These are phyloP conservation scores for Drosophila littoralis DNA, from an alignment of 1,140 invertebrate genomes.

Conservation along the genomic window DNA sequence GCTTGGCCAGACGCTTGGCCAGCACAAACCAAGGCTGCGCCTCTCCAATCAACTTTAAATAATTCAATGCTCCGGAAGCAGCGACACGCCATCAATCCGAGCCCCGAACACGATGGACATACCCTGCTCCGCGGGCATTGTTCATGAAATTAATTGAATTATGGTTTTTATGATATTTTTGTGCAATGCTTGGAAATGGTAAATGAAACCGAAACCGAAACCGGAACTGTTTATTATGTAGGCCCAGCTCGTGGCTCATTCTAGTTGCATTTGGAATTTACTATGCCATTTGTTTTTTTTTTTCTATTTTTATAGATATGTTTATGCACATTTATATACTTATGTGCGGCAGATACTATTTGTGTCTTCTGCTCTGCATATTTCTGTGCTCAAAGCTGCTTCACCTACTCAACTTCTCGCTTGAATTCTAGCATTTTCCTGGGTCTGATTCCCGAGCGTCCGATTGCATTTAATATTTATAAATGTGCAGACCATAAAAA, in stretches of 20 bases:
- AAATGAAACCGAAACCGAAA: slow-evolving; percentile 2
- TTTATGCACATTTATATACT: not conserved
- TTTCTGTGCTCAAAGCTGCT: not conserved
- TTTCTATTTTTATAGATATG: not conserved
- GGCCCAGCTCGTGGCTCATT: too few relatives aligned
- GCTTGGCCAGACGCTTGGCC: slow-evolving; percentile 63
- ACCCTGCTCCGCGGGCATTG: not conserved
- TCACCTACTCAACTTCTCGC: not conserved
- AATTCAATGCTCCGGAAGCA: slow-evolving; percentile 68
- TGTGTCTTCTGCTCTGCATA: not conserved
- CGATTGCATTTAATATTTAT: slow-evolving; percentile 15
- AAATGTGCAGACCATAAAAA: not conserved
- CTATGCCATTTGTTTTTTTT: not conserved
- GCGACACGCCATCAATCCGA: slow-evolving; percentile 17
- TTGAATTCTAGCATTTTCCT: not conserved
- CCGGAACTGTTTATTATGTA: not conserved
- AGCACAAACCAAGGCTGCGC: slow-evolving; percentile 43
- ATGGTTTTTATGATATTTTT: slow-evolving; percentile 31
- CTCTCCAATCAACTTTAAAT: slow-evolving; percentile 73
- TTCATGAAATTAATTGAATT: slow-evolving; percentile 37
- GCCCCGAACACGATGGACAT: not conserved
- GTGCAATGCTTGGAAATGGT: not conserved
- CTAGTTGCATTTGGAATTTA: too few relatives aligned
- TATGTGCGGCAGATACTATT: not conserved
- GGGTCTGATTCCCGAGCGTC: not conserved